Percentiles rank a stretch among this genome's conserved stretches.
These are phyloP conservation scores for Nineta flava DNA, from an alignment of 2,888 invertebrate species.

Conservation along the genomic window DNA sequence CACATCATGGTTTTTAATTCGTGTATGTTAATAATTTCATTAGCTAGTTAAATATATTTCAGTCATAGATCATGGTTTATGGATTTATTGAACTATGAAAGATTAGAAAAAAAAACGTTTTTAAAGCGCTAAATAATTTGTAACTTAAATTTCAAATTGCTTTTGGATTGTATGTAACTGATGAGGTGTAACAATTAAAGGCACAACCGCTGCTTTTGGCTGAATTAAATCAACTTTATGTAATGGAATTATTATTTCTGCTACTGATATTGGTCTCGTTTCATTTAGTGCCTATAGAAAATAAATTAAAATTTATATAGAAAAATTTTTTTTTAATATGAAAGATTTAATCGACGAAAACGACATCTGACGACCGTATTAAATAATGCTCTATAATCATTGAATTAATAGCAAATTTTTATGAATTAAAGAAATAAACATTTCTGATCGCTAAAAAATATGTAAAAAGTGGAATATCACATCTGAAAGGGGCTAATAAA, in stretches of 20 bases:
- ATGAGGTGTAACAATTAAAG: constrained; percentile 1
- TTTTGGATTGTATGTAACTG: constrained; percentile 3
- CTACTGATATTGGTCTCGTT: constrained; percentile 24
- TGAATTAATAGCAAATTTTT: no score
- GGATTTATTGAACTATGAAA: background rate
- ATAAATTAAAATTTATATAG: background rate
- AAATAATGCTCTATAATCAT: no score
- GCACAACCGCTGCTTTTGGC: background rate
- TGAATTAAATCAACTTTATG: constrained; percentile 4
- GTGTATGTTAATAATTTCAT: background rate
- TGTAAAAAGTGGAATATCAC: no score
- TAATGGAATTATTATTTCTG: constrained; percentile 27
- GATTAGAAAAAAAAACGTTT: no score
- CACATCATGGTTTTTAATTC: no score
- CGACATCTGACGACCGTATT: no score
- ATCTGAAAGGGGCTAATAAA: no score
- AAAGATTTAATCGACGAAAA: no score
- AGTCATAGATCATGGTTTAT: background rate
- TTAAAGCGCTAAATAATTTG: background rate
- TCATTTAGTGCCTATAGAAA: constrained; percentile 25
- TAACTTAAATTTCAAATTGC: background rate
- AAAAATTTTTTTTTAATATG: no score
- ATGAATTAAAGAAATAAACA: no score
- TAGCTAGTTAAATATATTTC: background rate
- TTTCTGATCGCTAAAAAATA: no score